Base-by-base conservation (phyloP, 2,113 vertebrate species). In the Rhynchopsitta pachyrhyncha region DNA sequence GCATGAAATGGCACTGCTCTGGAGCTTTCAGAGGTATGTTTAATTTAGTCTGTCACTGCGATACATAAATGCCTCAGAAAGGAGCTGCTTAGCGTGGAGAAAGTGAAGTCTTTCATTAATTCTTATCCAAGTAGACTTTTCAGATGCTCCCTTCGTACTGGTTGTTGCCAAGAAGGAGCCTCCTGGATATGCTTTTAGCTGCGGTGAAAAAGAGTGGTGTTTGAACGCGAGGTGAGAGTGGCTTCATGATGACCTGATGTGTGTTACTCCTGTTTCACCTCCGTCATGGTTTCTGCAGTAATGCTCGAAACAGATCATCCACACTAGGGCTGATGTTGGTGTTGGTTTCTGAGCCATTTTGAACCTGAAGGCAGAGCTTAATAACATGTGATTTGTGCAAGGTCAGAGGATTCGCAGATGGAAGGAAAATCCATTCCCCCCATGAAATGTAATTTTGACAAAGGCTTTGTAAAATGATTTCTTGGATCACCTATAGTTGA, bases 391-490 rank as follows among this genome's bases (percentile, higher is more conserved):
- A 15, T 49, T 80, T 84, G 14, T 70, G 29, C 52, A 31, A 81
- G 9, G 15, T 81, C 33, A 69, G 37, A n/a, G 37, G 44, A 29
- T 67, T 70, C 0, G 0, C 15, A 75, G 25, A 9, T 31, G 29
- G 33, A 67, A 49, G 25, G 17, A 29, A 68, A 50, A 42, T 17
- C 37, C 37, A 20, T 41, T 7, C 15, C 15, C 5, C 0, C 18
- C 5, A 7, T 9, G 25, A 28, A 67, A n/a, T 39, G 12, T 25
- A 24, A 23, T 73, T 57, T 33, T 57, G 28, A 55, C 7, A 6
- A 35, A 52, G 17, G 10, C 23, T 69, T 69, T 7, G 17, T 46
- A 28, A 59, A 76, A 70, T 42, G 14, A 27, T 46, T 35, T 41
- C 6, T 64, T 59, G 29, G 57, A 64, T 78, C 14, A 9, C 31